Evolutionary conservation across 2,113 vertebrate species (phyloP).

Genomic region (Eubucco bourcierii): DNA sequence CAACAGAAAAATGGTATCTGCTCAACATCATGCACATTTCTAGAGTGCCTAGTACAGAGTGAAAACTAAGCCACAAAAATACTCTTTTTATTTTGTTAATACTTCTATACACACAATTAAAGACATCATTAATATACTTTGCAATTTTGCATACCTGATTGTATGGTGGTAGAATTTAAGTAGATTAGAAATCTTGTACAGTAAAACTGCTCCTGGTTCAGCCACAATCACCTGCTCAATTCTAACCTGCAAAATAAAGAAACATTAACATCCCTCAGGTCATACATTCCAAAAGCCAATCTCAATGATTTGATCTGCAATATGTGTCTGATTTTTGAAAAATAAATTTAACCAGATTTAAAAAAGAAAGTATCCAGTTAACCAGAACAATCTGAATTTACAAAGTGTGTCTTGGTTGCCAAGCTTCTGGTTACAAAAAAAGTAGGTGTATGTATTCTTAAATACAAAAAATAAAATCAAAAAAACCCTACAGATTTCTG

Average conservation of each 20-base stretch:
- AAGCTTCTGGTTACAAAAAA: not conserved
- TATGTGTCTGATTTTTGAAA: not conserved
- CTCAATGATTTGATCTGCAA: not conserved
- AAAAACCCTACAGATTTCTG: not conserved
- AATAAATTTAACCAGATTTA: not conserved
- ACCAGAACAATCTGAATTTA: not conserved
- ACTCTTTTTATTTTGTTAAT: not conserved
- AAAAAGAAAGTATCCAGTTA: not conserved
- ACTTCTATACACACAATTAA: not conserved
- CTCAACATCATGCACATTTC: not conserved
- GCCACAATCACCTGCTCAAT: constrained; percentile 98
- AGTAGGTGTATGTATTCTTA: not conserved
- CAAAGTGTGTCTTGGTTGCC: not conserved
- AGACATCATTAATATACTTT: not conserved
- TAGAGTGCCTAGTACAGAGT: not conserved
- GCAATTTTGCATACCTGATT: constrained; percentile 82
- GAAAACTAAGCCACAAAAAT: not conserved
- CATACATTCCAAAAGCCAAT: not conserved
- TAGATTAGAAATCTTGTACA: constrained; percentile 98
- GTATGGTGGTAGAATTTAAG: constrained; percentile 98
- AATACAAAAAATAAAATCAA: not conserved
- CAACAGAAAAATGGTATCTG: not conserved
- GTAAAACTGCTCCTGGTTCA: constrained; percentile 93
- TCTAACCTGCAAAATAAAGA: constrained; percentile 83
- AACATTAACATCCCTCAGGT: not conserved